Percentiles rank a stretch among this genome's conserved stretches.
Conservation (phyloP, 1,140 invertebrate genomes). For the Venturia canescens region DNA sequence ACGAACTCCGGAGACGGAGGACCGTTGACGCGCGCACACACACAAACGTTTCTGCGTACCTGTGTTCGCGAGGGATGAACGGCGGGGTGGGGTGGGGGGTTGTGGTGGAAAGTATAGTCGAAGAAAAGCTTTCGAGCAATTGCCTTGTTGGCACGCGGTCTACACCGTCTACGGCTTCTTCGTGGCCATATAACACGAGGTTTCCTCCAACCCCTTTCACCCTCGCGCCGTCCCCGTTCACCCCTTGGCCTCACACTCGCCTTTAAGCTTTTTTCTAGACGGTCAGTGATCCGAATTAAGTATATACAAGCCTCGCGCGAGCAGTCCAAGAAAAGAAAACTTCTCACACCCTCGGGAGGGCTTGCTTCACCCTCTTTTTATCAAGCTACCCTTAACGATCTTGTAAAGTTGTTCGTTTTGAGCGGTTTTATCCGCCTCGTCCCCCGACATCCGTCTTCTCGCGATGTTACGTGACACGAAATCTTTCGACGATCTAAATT, state of each 20-base stretch:
- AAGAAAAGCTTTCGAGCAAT: constrained; percentile 49
- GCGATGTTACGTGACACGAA: constrained; percentile 19
- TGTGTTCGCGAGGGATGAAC: not conserved
- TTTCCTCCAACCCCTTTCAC: constrained; percentile 2
- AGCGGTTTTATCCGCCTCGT: not conserved
- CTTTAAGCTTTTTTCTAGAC: constrained; percentile 31
- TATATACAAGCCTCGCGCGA: constrained; percentile 43
- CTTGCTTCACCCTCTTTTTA: not conserved
- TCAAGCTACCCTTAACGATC: too few relatives aligned
- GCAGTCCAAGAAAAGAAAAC: too few relatives aligned
- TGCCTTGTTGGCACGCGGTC: constrained; percentile 59
- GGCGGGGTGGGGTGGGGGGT: too few relatives aligned
- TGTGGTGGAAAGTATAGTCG: not conserved
- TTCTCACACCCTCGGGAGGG: not conserved
- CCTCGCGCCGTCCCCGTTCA: constrained; percentile 29
- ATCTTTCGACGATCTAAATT: constrained; percentile 28
- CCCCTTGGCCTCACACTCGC: constrained; percentile 51
- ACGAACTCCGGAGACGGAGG: not conserved
- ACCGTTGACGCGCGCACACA: not conserved
- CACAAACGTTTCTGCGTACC: not conserved
- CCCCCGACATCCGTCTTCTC: too few relatives aligned
- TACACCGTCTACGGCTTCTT: constrained; percentile 40
- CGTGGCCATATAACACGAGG: constrained; percentile 31
- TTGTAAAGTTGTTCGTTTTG: too few relatives aligned
- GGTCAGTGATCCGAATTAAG: constrained; percentile 60